phyloP scores from a whole-genome alignment of 1,140 invertebrate genomes.

The Mamestra configurata region DNA sequence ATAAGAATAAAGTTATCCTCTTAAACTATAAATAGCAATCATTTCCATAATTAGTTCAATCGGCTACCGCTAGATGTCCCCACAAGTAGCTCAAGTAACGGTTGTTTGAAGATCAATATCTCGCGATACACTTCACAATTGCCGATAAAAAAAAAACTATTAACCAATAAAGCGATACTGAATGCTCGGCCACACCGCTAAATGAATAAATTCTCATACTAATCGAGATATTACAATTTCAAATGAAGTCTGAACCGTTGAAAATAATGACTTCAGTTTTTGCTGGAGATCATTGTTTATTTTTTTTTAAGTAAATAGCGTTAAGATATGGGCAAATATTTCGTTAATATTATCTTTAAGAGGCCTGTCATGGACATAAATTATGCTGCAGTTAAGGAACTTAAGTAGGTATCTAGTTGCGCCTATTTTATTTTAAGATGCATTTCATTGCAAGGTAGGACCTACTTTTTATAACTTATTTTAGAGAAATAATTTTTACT shows the following conservation, averaged over 20 bases:
- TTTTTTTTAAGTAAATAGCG: not conserved
- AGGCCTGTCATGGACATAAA: not conserved
- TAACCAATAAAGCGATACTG: conserved; percentile 4
- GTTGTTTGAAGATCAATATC: conserved; percentile 5
- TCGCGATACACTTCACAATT: not conserved
- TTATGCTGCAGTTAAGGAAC: not conserved
- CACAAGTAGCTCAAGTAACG: not conserved
- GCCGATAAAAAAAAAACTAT: not conserved
- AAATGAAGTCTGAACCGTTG: conserved; percentile 28
- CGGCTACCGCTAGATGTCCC: conserved; percentile 8
- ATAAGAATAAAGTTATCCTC: conserved; percentile 6
- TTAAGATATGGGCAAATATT: not conserved
- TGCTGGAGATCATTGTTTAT: not conserved
- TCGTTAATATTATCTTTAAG: not conserved
- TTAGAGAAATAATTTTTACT: not conserved
- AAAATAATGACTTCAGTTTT: conserved; percentile 2
- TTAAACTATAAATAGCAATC: not conserved
- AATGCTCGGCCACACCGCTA: not conserved
- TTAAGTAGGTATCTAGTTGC: too few relatives aligned
- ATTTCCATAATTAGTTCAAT: conserved; percentile 4
- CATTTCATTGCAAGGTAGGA: too few relatives aligned
- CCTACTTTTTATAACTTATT: too few relatives aligned
- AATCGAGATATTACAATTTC: conserved; percentile 15
- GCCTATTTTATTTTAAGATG: too few relatives aligned
- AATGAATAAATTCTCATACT: conserved; percentile 30